Evolutionary conservation across 2,797 vertebrate species (phyloP).

Genomic region (Pseudochaenichthys georgianus): DNA sequence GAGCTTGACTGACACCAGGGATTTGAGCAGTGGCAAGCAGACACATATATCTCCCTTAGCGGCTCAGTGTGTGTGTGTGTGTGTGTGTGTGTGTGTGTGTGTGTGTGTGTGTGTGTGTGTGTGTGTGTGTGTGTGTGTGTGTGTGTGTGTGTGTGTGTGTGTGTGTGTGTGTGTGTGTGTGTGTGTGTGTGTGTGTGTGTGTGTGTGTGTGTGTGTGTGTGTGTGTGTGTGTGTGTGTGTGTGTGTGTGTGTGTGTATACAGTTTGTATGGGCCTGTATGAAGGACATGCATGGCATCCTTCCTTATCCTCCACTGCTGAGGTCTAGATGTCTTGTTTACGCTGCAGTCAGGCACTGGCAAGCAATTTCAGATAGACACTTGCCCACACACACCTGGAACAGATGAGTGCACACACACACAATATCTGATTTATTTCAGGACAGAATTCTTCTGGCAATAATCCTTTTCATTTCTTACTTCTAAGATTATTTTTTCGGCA

Average conservation of each 20-base stretch:
- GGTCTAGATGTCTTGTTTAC: constrained; percentile 84
- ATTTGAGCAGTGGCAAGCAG: constrained; percentile 76
- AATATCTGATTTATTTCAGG: constrained; percentile 67
- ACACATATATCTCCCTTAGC: constrained; percentile 76
- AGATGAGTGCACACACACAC: constrained; percentile 4
- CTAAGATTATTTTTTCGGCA: no score
- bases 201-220: no score
- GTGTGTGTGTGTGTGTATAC: constrained; percentile 7
- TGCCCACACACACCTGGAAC: constrained; percentile 9
- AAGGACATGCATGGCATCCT: constrained; percentile 76
- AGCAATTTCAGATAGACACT: constrained; percentile 78
- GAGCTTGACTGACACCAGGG: constrained; percentile 82
- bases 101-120: constrained; percentile 15
- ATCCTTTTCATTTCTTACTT: constrained; percentile 39
- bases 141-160: constrained; percentile 18
- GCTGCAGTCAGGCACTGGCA: constrained; percentile 60
- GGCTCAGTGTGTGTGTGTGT: constrained; percentile 39
- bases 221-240: no score
- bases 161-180: constrained; percentile 29
- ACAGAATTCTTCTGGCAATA: constrained; percentile 35
- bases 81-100: constrained; percentile 26
- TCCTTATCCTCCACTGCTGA: constrained; percentile 75
- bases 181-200: constrained; percentile 9
- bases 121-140: constrained; percentile 35
- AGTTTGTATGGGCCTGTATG: constrained; percentile 40